phyloP scores from a whole-genome alignment of 2,888 invertebrate species.

The Mesochorus sp. region DNA sequence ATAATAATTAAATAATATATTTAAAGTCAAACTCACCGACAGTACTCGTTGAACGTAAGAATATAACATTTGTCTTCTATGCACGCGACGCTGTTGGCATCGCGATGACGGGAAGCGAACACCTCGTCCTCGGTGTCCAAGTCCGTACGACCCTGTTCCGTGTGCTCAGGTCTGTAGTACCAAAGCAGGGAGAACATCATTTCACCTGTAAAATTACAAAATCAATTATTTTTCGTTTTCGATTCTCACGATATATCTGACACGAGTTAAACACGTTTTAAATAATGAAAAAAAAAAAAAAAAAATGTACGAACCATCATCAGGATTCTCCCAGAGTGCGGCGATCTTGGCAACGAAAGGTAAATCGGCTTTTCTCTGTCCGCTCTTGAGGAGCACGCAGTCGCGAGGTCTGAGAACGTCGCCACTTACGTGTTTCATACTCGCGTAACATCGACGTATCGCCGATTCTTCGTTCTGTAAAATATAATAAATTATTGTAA shows the following conservation, averaged over 20 bases:
- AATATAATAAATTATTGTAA: not conserved
- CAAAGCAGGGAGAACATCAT: conserved; percentile 98
- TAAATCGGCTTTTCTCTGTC: conserved; percentile 90
- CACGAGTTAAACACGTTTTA: no score
- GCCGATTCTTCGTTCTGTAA: conserved; percentile 89
- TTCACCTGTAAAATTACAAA: conserved; percentile 88
- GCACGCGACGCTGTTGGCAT: conserved; percentile 97
- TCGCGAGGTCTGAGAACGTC: conserved; percentile 93
- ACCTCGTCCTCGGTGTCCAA: conserved; percentile 95
- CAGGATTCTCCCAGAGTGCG: conserved; percentile 96
- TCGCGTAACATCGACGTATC: conserved; percentile 92
- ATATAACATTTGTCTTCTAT: conserved; percentile 99
- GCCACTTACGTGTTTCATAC: conserved; percentile 93
- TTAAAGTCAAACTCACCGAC: conserved; percentile 87
- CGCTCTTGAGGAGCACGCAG: conserved; percentile 95
- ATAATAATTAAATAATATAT: not conserved
- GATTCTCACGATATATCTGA: no score
- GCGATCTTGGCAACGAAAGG: conserved; percentile 98
- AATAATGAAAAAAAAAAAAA: no score
- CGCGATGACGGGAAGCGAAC: conserved; percentile 97
- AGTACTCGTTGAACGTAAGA: conserved; percentile 97
- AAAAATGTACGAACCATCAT: conserved; percentile 87
- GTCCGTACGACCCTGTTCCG: conserved; percentile 92
- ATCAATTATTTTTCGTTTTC: no score
- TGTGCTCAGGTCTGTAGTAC: conserved; percentile 99